Evolutionary conservation across 2,797 vertebrate species (phyloP), one percentile per base, ranked within the genome.

Genomic region (Epinephelus coioides): DNA sequence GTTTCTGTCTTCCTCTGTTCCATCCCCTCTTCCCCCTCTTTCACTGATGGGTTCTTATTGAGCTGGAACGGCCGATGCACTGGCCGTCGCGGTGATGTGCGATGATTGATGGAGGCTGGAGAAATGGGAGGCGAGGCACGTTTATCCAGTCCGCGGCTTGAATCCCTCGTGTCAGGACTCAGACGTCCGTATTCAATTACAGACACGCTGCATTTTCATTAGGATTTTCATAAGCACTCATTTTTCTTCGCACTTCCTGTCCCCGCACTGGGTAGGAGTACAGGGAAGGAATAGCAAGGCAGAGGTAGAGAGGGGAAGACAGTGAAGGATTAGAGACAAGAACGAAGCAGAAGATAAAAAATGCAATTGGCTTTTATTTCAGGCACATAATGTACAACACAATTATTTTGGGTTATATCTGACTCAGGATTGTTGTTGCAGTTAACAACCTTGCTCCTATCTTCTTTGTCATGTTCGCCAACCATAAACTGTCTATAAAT

Each of bases 141-240:
- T 90, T 92, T 56, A 87, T 91, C 83, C 88, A 51, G 30, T 79
- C 69, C 12, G 1, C 82, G 65, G 76, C 78, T 84, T 61, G 64
- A 87, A 83, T 84, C 81, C 69, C 55, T 73, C 25, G 51, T 80
- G 85, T 86, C 86, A 74, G 70, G 69, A 63, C 73, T 72, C 66
- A 15, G 67, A 81, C 21, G n/a, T 74, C 62, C 80, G 46, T 86
- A 85, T 91, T 93, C 79, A 88, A 89, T 93, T 93, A 91, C 78
- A 84, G 82, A 78, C 56, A 38, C 34, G 46, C 60, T 67, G 69
- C 50, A 73, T 85, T 91, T 88, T 83, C 83, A 89, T 92, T 83
- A 86, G 73, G 82, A 74, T 87, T 73, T 86, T 86, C 76, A 80
- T 69, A 72, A 81, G 76, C 46, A 13, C 49, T 84, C 30, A 34